These are phyloP conservation scores for Serranus cabrilla DNA, from an alignment of 2,797 vertebrate genomes.

Conservation along the genomic window DNA sequence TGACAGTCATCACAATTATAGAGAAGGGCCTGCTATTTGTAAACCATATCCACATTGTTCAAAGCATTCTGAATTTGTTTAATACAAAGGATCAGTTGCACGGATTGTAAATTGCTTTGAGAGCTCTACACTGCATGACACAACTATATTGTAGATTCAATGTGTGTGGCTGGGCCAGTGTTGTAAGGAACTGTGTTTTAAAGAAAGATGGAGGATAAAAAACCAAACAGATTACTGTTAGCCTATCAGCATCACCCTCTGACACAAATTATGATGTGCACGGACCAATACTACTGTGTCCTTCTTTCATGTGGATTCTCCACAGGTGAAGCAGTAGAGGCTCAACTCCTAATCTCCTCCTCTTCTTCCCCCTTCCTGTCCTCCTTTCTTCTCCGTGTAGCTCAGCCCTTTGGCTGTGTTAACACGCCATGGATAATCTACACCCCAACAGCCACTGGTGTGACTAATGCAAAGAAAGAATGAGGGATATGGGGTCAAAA, in stretches of 20 bases:
- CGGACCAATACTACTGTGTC: conserved; percentile 18
- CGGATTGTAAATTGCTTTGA: background rate
- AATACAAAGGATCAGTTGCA: background rate
- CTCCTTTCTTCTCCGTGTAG: conserved; percentile 29
- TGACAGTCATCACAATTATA: background rate
- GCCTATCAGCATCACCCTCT: conserved; percentile 28
- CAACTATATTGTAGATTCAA: background rate
- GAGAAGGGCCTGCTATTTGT: background rate
- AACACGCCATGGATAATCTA: conserved; percentile 61
- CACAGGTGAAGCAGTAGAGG: conserved; percentile 31
- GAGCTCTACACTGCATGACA: background rate
- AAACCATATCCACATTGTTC: conserved; percentile 6
- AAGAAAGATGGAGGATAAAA: conserved; percentile 26
- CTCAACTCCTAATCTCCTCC: conserved; percentile 28
- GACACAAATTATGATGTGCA: conserved; percentile 28
- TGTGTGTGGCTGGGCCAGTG: conserved; percentile 10
- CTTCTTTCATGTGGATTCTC: conserved; percentile 45
- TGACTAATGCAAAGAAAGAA: conserved; percentile 60
- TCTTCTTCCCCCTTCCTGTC: conserved; percentile 24
- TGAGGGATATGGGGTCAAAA: conserved; percentile 13
- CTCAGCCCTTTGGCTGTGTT: conserved; percentile 41
- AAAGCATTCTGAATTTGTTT: background rate
- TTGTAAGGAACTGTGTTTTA: conserved; percentile 31
- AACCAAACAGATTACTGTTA: conserved; percentile 17
- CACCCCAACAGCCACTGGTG: conserved; percentile 44